Evolutionary conservation across 2,113 vertebrate species (phyloP).

Genomic region (Lampris megalopsis): DNA sequence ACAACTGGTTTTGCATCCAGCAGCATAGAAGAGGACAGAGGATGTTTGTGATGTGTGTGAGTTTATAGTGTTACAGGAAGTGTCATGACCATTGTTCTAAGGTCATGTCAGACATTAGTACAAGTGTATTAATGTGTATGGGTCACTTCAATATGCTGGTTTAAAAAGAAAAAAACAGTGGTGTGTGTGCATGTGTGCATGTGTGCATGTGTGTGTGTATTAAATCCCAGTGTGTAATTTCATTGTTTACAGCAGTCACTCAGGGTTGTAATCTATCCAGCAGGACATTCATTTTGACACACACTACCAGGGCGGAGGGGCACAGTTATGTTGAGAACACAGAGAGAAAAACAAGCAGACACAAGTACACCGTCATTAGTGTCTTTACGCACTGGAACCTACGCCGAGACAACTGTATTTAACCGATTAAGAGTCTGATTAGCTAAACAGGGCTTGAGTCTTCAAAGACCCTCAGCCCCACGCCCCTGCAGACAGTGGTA

Average conservation of each 20-base stretch:
- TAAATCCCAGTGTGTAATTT: constrained; percentile 6
- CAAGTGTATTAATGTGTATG: not conserved
- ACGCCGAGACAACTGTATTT: constrained; percentile 17
- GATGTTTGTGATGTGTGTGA: too few species aligned
- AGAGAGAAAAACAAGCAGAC: constrained; percentile 3
- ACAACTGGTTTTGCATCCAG: too few species aligned
- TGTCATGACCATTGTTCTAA: too few species aligned
- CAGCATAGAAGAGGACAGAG: too few species aligned
- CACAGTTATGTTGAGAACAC: not conserved
- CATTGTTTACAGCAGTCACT: constrained; percentile 20
- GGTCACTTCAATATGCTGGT: not conserved
- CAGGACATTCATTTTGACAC: constrained; percentile 5
- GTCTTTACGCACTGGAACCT: constrained; percentile 21
- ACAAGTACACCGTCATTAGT: constrained; percentile 34
- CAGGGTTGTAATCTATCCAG: constrained; percentile 31
- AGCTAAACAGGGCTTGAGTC: not conserved
- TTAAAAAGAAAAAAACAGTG: constrained; percentile 8
- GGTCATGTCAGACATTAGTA: not conserved
- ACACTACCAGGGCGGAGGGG: constrained; percentile 24
- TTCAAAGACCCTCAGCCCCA: too few species aligned
- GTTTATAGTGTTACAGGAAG: too few species aligned
- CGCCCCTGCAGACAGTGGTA: not conserved
- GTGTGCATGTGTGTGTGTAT: not conserved
- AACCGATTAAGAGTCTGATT: constrained; percentile 14
- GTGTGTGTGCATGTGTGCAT: too few species aligned